Percentiles rank a stretch among this genome's conserved stretches.
Conservation (phyloP, 2,888 invertebrate genomes). For the Flexamia atlantica region DNA sequence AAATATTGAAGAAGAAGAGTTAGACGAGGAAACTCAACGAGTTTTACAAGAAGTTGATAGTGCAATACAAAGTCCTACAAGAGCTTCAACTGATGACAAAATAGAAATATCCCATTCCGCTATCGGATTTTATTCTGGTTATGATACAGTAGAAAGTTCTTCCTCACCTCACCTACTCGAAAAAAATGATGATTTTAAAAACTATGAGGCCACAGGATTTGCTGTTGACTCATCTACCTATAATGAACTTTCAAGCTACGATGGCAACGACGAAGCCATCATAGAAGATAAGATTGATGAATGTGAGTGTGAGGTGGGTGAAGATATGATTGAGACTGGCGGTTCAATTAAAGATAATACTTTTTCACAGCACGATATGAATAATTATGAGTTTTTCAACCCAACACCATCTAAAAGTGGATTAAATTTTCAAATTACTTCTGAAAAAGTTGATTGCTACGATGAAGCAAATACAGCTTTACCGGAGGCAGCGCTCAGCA, state of each 20-base stretch:
- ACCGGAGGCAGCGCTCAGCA: constrained; percentile 15
- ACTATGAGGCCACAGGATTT: not conserved
- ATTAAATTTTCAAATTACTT: not conserved
- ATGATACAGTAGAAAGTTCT: not conserved
- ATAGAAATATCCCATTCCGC: constrained; percentile 19
- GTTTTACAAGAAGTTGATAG: constrained; percentile 5
- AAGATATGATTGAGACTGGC: not conserved
- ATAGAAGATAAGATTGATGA: not conserved
- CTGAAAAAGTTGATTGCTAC: not conserved
- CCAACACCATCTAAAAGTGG: not conserved
- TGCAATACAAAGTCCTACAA: too few species aligned
- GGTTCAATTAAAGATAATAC: not conserved
- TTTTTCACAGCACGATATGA: constrained; percentile 32
- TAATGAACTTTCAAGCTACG: not conserved
- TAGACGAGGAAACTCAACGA: constrained; percentile 30
- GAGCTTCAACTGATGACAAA: too few species aligned
- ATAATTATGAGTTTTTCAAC: constrained; percentile 51
- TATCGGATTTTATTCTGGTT: constrained; percentile 23
- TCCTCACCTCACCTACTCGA: not conserved
- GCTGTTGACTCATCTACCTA: not conserved
- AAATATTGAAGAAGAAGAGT: constrained; percentile 47
- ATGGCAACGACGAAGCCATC: not conserved
- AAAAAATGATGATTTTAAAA: not conserved
- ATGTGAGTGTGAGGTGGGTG: not conserved
- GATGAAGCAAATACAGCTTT: not conserved